These are phyloP conservation scores for Pheosia gnoma DNA, from an alignment of 2,888 invertebrate genomes.

Conservation along the genomic window DNA sequence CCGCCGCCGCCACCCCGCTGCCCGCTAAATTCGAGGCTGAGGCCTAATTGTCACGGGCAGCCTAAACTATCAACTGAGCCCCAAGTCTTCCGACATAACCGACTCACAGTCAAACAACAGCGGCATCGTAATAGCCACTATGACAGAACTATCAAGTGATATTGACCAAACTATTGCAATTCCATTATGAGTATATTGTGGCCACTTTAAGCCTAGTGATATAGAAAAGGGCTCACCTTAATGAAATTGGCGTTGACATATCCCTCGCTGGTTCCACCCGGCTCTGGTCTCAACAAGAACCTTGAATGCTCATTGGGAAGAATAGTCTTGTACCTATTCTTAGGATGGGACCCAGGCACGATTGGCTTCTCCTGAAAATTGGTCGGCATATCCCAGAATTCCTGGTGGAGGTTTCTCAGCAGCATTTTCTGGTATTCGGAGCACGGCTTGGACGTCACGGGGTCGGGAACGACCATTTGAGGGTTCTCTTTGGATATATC, in stretches of 20 bases:
- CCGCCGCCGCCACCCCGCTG: too few species aligned
- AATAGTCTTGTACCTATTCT: constrained; percentile 95
- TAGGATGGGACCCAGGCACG: constrained; percentile 93
- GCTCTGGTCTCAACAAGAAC: constrained; percentile 86
- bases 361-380: constrained; percentile 96
- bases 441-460: constrained; percentile 70
- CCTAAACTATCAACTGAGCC: too few species aligned
- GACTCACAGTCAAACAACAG: too few species aligned
- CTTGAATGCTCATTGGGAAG: constrained; percentile 95
- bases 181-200: too few species aligned
- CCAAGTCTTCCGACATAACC: too few species aligned
- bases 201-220: too few species aligned
- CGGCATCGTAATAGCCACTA: too few species aligned
- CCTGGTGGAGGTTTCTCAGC: constrained; percentile 88
- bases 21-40: too few species aligned
- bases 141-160: too few species aligned
- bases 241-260: constrained; percentile 98
- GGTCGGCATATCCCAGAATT: constrained; percentile 97
- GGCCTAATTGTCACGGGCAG: too few species aligned
- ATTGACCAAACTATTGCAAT: too few species aligned
- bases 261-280: constrained; percentile 86
- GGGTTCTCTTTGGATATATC: constrained; percentile 65
- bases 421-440: constrained; percentile 86
- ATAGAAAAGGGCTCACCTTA: constrained; percentile 82
- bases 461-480: constrained; percentile 69